Evolutionary conservation across 2,888 invertebrate genomes (phyloP).

Genomic region (Psylliodes chrysocephalus): DNA sequence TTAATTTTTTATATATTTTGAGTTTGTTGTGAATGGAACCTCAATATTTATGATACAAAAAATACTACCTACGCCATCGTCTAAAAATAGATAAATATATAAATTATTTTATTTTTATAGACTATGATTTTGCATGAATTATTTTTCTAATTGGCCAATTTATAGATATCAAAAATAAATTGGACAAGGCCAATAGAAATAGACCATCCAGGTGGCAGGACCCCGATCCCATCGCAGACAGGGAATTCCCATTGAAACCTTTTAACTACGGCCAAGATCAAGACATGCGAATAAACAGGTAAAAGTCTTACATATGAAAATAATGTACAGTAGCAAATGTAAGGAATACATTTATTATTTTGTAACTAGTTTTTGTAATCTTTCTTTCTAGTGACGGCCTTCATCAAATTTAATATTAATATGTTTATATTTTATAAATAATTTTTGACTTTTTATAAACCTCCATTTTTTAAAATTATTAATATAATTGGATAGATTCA

Average conservation of each 20-base stretch:
- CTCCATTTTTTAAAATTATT: too few species aligned
- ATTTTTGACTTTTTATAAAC: too few species aligned
- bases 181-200: slow-evolving; percentile 53
- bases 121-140: too few species aligned
- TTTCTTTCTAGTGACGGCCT: too few species aligned
- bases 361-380: too few species aligned
- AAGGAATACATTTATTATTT: too few species aligned
- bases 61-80: too few species aligned
- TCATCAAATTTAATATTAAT: too few species aligned
- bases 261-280: slow-evolving; percentile 59
- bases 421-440: too few species aligned
- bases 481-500: too few species aligned
- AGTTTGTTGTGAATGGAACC: neutral
- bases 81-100: neutral
- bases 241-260: slow-evolving; percentile 51
- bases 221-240: slow-evolving; percentile 50
- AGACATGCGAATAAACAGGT: slow-evolving; percentile 62
- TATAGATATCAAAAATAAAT: slow-evolving; percentile 44
- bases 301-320: slow-evolving; percentile 18
- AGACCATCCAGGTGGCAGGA: slow-evolving; percentile 63
- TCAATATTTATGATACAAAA: neutral
- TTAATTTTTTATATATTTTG: neutral
- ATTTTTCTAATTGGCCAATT: slow-evolving; percentile 16
- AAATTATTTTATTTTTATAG: too few species aligned
- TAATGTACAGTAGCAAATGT: too few species aligned